phyloP scores from a whole-genome alignment of 2,797 vertebrate genomes.

The Ptychobarbus kaznakovi region DNA sequence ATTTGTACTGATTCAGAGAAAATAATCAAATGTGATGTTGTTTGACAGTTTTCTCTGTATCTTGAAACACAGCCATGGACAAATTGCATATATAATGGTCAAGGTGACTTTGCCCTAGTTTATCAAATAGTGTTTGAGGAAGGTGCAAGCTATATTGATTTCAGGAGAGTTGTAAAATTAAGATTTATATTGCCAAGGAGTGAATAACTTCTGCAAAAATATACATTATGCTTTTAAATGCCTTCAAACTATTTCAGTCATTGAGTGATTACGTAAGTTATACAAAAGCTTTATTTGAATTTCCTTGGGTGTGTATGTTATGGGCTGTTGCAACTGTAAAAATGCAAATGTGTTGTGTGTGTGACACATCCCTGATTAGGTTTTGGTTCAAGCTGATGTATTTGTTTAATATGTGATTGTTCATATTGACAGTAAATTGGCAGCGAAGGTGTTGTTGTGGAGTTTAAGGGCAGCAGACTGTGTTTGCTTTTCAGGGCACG shows the following conservation, averaged over 20 bases:
- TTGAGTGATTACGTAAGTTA: not conserved
- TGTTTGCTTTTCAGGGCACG: constrained; percentile 33
- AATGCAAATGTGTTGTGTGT: not conserved
- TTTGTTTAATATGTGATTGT: not conserved
- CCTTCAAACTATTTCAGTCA: not conserved
- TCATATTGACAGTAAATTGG: not conserved
- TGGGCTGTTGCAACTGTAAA: not conserved
- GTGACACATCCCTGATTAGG: not conserved
- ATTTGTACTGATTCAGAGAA: not conserved
- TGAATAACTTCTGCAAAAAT: not conserved
- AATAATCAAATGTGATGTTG: not conserved
- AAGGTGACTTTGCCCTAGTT: not conserved
- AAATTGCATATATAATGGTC: not conserved
- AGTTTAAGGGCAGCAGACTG: not conserved
- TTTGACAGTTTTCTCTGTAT: not conserved
- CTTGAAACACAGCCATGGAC: not conserved
- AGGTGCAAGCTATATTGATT: not conserved
- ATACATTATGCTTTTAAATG: not conserved
- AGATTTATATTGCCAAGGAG: not conserved
- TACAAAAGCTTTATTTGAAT: not conserved
- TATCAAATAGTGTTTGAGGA: not conserved
- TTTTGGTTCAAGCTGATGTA: not conserved
- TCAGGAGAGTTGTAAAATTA: not conserved
- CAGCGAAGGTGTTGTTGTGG: not conserved
- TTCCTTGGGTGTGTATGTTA: not conserved